Conservation (phyloP, 2,888 invertebrate genomes). For the Caenorhabditis sp. region DNA sequence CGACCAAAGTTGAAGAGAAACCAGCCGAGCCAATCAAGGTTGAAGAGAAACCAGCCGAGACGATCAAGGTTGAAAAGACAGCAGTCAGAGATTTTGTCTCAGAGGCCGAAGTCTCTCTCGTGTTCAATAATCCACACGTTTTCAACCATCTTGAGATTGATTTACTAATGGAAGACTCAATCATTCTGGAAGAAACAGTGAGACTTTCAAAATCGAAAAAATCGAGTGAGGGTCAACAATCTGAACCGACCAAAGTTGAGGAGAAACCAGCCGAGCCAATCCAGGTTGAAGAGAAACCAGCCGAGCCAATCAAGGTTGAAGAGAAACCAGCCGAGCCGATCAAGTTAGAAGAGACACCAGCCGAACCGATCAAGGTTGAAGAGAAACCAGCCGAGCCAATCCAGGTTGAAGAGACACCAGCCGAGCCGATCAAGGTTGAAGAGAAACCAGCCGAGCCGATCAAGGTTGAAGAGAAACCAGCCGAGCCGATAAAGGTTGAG, state of each 20-base stretch:
- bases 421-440: slow-evolving; percentile 4
- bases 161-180: neutral
- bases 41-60: too few species aligned
- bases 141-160: neutral
- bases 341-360: slow-evolving; percentile 7
- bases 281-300: neutral
- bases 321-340: slow-evolving; percentile 16
- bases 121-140: neutral
- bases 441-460: slow-evolving; percentile 11
- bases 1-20: too few species aligned
- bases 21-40: too few species aligned
- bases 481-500: slow-evolving; percentile 11
- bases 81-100: too few species aligned
- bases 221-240: too few species aligned
- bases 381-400: slow-evolving; percentile 2
- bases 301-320: slow-evolving; percentile 6
- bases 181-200: neutral
- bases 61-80: too few species aligned
- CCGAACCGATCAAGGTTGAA: slow-evolving; percentile 9
- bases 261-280: too few species aligned
- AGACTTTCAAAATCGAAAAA: neutral
- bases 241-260: too few species aligned
- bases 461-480: slow-evolving; percentile 25
- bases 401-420: slow-evolving; percentile 5
- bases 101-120: neutral